These are phyloP conservation scores for Melanotus villosus DNA, from an alignment of 2,888 invertebrate species.

Conservation along the genomic window DNA sequence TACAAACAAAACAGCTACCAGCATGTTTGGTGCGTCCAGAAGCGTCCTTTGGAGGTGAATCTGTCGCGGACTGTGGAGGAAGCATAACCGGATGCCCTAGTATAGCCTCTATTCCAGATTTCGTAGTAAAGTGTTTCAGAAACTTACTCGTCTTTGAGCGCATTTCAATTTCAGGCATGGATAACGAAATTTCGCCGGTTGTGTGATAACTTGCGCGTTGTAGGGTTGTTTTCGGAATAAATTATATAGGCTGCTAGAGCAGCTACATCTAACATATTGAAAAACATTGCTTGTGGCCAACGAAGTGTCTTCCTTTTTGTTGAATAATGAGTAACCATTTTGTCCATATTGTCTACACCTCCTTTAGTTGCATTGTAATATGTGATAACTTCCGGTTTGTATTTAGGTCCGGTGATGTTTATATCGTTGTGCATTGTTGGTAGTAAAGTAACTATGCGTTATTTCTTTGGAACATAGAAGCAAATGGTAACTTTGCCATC, in stretches of 20 bases:
- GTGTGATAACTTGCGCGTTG: constrained; percentile 3
- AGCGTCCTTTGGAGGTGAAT: constrained; percentile 4
- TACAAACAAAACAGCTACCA: constrained; percentile 9
- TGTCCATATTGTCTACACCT: constrained; percentile 16
- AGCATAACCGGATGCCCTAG: constrained; percentile 10
- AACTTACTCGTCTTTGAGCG: constrained; percentile 9
- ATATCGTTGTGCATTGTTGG: constrained; percentile 1
- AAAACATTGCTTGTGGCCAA: constrained; percentile 45
- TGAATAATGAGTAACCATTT: constrained; percentile 10
- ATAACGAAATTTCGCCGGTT: constrained; percentile 7
- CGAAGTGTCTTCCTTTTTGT: constrained; percentile 22
- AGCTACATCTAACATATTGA: constrained; percentile 35
- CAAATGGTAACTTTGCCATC: constrained; percentile 27
- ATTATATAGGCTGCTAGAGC: constrained; percentile 36
- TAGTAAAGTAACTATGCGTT: background rate
- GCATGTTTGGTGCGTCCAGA: constrained; percentile 4
- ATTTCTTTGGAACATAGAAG: constrained; percentile 13
- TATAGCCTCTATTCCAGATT: constrained; percentile 17
- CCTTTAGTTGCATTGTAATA: constrained; percentile 14
- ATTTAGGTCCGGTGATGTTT: constrained; percentile 20
- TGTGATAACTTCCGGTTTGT: constrained; percentile 4
- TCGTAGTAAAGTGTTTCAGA: constrained; percentile 41
- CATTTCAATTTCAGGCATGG: constrained; percentile 2
- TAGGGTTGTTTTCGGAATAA: constrained; percentile 32
- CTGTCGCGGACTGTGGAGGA: constrained; percentile 11